phyloP scores from a whole-genome alignment of 2,797 vertebrate genomes.

The Coregonus ussuriensis region DNA sequence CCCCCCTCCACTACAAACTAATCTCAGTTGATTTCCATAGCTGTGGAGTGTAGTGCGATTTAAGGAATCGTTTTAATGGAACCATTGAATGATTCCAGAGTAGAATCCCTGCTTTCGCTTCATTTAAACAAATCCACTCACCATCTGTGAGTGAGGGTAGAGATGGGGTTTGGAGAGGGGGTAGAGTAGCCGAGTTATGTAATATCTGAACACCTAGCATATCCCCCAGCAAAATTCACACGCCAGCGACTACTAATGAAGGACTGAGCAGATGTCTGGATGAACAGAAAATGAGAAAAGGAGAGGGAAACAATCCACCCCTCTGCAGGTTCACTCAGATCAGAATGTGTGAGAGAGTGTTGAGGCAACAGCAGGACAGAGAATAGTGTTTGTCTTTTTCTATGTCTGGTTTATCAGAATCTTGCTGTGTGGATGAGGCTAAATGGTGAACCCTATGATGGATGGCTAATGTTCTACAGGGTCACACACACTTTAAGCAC shows the following conservation, averaged over 20 bases:
- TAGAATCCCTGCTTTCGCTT: constrained; percentile 11
- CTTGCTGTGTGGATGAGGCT: neutral
- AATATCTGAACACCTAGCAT: constrained; percentile 17
- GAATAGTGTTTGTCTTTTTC: neutral
- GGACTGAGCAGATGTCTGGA: constrained; percentile 21
- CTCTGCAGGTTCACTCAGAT: neutral
- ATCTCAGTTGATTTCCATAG: constrained; percentile 14
- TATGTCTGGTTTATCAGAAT: neutral
- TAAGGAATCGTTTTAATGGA: constrained; percentile 10
- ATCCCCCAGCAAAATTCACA: constrained; percentile 1
- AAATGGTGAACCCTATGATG: neutral
- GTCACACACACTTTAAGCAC: constrained; percentile 12
- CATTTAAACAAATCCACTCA: constrained; percentile 11
- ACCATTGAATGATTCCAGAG: constrained; percentile 3
- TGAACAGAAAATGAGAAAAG: neutral
- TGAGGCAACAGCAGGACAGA: neutral
- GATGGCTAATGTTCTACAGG: neutral
- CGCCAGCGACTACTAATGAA: constrained; percentile 14
- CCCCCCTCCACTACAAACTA: neutral
- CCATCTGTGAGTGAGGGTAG: constrained; percentile 22
- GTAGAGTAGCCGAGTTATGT: constrained; percentile 5
- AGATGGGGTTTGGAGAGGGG: neutral
- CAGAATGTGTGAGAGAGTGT: neutral
- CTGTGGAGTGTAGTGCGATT: constrained; percentile 8
- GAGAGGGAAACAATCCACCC: neutral